Evolutionary conservation across 2,113 vertebrate genomes (phyloP), one percentile per base, ranked within the genome.

Genomic region (Cinclus mexicanus): DNA sequence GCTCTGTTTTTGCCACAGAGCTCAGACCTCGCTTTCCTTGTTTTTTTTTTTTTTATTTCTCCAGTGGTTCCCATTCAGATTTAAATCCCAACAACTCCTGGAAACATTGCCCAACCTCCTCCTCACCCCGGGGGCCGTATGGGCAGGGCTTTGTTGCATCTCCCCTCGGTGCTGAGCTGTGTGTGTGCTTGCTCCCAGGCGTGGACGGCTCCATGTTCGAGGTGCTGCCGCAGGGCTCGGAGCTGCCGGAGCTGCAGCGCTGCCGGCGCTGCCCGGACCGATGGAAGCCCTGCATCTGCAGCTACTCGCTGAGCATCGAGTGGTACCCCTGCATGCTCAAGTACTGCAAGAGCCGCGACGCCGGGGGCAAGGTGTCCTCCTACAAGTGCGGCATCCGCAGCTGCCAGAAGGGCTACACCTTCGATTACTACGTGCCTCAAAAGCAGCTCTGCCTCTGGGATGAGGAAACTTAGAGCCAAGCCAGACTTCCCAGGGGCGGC

Each of bases 381-480:
- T 99, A 99, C 98, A 99, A 99, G 87, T 99, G 99, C 2, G 99
- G 99, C 97, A 99, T 99, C 95, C 99, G 99, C 94, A 99, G 99
- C 98, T 99, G 99, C 98, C 99, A 98, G 97, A 99, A 99, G 95
- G 98, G 97, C 96, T 99, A 99, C 97, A 97, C 97, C 91, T 99
- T 99, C 10, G 96, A 98, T 50, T 99, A 98, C 96, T 98, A 98
- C 1, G 99, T 99, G 83, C 98, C 99, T 0, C 99, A 99, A 87
- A 98, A 98, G 95, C 99, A 99, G 95, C 98, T 99, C 8, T 99
- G 99, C 64, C 98, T 99, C 47, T 99, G 99, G 99, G 99, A 99
- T 0, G 99, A 99, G 90, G 99, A 99, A 60, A 98, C 98, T 39
- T 99, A 99, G 8, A 55, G 67, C 46, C 26, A 3, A 12, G 52